A percentile compares a stretch with the other conserved stretches of the same genome.
These are phyloP conservation scores for Cryptosula pallasiana DNA, from an alignment of 2,888 invertebrate genomes.

Conservation along the genomic window DNA sequence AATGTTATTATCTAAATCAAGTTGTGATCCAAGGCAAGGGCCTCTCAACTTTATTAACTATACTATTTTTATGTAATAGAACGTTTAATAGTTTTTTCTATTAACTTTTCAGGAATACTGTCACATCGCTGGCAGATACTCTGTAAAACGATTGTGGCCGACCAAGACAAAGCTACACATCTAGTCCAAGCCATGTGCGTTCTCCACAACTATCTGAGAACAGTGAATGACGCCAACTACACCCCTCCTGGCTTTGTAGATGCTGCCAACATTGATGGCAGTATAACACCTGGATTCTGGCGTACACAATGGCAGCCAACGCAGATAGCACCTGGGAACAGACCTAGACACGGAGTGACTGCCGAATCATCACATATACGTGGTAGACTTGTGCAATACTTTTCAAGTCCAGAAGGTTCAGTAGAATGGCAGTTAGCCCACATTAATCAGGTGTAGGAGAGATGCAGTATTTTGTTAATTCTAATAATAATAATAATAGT, in stretches of 20 bases:
- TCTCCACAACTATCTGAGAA: conserved; percentile 1
- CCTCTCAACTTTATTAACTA: too few relatives aligned
- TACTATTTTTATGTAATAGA: too few relatives aligned
- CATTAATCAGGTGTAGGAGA: neutral
- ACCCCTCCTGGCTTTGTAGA: neutral
- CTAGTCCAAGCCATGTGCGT: neutral
- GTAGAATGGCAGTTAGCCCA: neutral
- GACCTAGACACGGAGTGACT: neutral
- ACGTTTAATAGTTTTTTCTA: too few relatives aligned
- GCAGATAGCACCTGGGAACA: neutral
- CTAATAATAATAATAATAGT: too few relatives aligned
- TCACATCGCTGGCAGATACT: conserved; percentile 9
- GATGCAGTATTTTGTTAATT: too few relatives aligned
- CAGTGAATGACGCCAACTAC: neutral
- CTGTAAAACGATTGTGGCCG: neutral
- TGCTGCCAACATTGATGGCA: neutral
- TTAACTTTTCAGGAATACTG: neutral
- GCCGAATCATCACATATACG: neutral
- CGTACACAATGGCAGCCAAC: neutral
- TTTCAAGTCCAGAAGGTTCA: neutral
- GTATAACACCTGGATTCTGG: neutral
- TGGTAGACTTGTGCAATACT: neutral
- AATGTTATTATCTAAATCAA: too few relatives aligned
- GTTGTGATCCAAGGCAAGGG: too few relatives aligned
- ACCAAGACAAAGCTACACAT: neutral